Conservation (phyloP, 2,113 vertebrate genomes). For the Neotragus pygmaeus region DNA sequence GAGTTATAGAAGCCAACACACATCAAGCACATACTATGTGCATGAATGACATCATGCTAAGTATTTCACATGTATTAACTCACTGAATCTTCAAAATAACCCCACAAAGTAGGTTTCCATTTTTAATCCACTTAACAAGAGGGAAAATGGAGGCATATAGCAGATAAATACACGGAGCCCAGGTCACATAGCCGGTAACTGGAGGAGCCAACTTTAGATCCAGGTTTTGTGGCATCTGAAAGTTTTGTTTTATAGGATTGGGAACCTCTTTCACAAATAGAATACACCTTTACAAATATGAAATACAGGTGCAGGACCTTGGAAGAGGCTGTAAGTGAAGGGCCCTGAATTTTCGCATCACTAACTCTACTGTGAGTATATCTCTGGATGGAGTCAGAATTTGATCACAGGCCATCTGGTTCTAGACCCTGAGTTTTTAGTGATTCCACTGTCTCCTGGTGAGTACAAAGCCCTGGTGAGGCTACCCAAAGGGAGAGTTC, state of each 20-base stretch:
- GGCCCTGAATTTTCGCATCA: neutral
- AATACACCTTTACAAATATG: neutral
- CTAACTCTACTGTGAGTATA: neutral
- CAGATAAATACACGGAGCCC: neutral
- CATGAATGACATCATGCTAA: neutral
- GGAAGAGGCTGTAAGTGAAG: neutral
- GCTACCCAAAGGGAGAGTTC: neutral
- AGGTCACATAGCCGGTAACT: neutral
- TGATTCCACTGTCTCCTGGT: neutral
- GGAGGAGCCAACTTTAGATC: neutral
- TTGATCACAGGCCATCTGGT: neutral
- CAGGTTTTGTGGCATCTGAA: neutral
- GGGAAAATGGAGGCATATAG: neutral
- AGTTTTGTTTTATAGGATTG: neutral
- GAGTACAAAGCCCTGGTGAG: neutral
- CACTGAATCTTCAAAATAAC: neutral
- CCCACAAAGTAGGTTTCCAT: neutral
- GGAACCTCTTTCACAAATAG: neutral
- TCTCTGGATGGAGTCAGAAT: neutral
- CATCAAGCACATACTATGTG: fast-evolving
- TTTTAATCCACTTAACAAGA: neutral
- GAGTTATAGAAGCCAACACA: neutral
- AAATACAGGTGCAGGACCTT: neutral
- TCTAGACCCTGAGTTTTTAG: neutral
- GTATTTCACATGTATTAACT: neutral